These are phyloP conservation scores for Trachymyrmex septentrionalis DNA, from an alignment of 1,140 invertebrate species.

Conservation along the genomic window DNA sequence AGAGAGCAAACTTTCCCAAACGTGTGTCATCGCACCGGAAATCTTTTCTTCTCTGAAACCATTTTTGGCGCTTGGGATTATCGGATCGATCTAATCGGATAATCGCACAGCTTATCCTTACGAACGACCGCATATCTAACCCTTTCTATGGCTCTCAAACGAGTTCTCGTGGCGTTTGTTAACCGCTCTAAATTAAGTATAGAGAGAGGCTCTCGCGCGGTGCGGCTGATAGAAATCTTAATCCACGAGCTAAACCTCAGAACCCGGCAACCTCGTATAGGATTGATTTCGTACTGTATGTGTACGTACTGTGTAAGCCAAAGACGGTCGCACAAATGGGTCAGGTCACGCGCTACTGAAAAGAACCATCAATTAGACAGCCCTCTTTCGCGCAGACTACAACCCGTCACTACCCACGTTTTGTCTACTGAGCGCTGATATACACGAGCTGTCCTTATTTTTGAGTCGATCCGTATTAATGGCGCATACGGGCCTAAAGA, in stretches of 20 bases:
- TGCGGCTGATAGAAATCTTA: constrained; percentile 49
- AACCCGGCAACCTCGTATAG: constrained; percentile 30
- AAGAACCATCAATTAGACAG: constrained; percentile 56
- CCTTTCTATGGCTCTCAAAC: neutral
- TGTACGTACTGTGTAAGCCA: neutral
- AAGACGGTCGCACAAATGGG: constrained; percentile 54
- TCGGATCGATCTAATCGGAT: neutral
- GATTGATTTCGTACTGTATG: constrained; percentile 53
- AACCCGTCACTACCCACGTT: constrained; percentile 1
- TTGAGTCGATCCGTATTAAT: constrained; percentile 27
- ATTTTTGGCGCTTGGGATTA: neutral
- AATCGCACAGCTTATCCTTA: constrained; percentile 21
- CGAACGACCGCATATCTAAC: neutral
- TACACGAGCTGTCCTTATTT: constrained; percentile 20
- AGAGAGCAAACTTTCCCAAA: constrained; percentile 1
- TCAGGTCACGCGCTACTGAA: constrained; percentile 56
- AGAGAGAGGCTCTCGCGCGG: neutral
- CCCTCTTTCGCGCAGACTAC: constrained; percentile 11
- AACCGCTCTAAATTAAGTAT: constrained; percentile 19
- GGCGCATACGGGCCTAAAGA: neutral
- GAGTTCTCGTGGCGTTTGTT: constrained; percentile 28
- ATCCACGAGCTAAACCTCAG: constrained; percentile 10
- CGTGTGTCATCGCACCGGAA: neutral
- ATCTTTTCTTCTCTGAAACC: neutral
- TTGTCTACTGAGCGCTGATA: constrained; percentile 13